A percentile compares a stretch with the other conserved stretches of the same genome.
Conservation (phyloP, 2,797 vertebrate genomes). For the Melanotaenia boesemani region DNA sequence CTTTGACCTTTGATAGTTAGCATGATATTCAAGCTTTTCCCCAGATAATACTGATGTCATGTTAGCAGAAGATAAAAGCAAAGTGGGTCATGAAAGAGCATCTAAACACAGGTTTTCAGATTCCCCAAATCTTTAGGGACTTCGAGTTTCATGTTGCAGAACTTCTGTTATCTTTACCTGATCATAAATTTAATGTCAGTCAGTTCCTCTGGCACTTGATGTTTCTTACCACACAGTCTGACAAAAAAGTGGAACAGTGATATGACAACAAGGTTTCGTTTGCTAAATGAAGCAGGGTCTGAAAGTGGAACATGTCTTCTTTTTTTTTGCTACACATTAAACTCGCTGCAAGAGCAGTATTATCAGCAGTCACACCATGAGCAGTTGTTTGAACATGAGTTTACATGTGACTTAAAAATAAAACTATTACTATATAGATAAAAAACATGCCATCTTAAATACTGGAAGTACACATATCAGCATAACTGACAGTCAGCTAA, state of each 20-base stretch:
- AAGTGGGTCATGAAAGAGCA: neutral
- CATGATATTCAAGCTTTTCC: no score
- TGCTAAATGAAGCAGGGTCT: neutral
- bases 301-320: neutral
- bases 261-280: neutral
- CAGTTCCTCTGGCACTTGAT: conserved; percentile 2
- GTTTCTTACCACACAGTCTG: neutral
- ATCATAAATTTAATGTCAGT: neutral
- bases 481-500: conserved; percentile 46
- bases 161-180: conserved; percentile 39
- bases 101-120: conserved; percentile 2
- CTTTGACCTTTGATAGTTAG: conserved; percentile 24
- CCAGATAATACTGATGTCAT: no score
- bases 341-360: neutral
- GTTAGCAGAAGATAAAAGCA: conserved; percentile 29
- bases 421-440: no score
- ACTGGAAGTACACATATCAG: conserved; percentile 20
- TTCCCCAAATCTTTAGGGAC: neutral
- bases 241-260: neutral
- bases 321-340: neutral
- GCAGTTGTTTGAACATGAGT: neutral
- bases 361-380: conserved; percentile 17
- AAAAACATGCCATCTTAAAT: neutral
- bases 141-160: neutral
- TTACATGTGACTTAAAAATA: conserved; percentile 18